Evolutionary conservation across 2,888 invertebrate species (phyloP).

Genomic region (Hirtodrosophila histrioides): DNA sequence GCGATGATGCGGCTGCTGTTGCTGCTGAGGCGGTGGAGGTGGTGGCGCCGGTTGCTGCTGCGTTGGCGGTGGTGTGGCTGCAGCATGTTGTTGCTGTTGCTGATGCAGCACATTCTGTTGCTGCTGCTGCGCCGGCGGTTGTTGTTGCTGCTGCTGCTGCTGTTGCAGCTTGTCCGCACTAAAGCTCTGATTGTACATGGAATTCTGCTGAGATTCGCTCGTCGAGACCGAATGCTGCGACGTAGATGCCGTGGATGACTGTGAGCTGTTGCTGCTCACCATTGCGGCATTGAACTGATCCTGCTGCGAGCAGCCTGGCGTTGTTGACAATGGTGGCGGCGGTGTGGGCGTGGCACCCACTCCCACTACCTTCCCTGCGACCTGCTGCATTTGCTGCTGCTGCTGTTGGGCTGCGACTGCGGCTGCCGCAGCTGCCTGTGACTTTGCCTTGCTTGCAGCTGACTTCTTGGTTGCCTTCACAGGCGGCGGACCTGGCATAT

Average conservation of each 20-base stretch:
- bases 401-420: conserved; percentile 39
- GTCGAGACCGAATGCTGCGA: conserved; percentile 82
- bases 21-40: conserved; percentile 51
- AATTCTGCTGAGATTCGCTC: conserved; percentile 83
- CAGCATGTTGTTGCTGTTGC: conserved; percentile 63
- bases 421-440: conserved; percentile 55
- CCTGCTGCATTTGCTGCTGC: conserved; percentile 51
- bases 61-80: conserved; percentile 63
- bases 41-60: conserved; percentile 52
- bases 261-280: conserved; percentile 83
- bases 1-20: conserved; percentile 71
- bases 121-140: conserved; percentile 65
- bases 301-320: conserved; percentile 82
- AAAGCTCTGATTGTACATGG: conserved; percentile 83
- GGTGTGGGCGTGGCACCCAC: conserved; percentile 79
- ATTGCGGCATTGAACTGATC: conserved; percentile 82
- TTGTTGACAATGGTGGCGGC: conserved; percentile 82
- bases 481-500: conserved; percentile 83
- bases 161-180: conserved; percentile 81
- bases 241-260: conserved; percentile 83
- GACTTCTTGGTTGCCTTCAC: conserved; percentile 83
- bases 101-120: conserved; percentile 70
- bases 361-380: conserved; percentile 63
- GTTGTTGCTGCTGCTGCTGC: conserved; percentile 68
- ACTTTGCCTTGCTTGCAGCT: conserved; percentile 82